phyloP scores from a whole-genome alignment of 2,797 vertebrate species.

The Cossypha dichroa region DNA sequence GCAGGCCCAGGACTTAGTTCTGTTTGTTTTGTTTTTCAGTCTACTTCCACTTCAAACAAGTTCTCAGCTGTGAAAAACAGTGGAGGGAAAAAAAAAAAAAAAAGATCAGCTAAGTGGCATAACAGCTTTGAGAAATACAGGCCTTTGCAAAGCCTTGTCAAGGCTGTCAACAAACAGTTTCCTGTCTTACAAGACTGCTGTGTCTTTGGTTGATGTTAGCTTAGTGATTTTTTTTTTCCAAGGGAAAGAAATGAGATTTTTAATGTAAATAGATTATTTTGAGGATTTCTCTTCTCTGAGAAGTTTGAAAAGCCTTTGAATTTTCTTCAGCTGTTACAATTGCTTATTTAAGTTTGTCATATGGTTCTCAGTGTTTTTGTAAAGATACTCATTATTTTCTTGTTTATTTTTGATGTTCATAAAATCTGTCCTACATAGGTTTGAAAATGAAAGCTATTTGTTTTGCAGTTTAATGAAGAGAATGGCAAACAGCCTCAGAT shows the following conservation, averaged over 20 bases:
- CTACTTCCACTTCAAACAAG: constrained; percentile 63
- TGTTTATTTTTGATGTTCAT: constrained; percentile 56
- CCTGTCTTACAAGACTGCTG: constrained; percentile 17
- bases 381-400: constrained; percentile 56
- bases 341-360: not conserved
- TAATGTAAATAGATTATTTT: constrained; percentile 41
- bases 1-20: not conserved
- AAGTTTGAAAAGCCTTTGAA: constrained; percentile 45
- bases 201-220: constrained; percentile 24
- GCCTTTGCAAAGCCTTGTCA: constrained; percentile 73
- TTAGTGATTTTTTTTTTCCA: not conserved
- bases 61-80: constrained; percentile 75
- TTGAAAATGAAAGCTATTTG: constrained; percentile 74
- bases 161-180: constrained; percentile 56
- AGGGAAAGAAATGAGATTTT: not conserved
- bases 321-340: not conserved
- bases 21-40: constrained; percentile 51
- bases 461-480: constrained; percentile 86
- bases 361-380: constrained; percentile 4
- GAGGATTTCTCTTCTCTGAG: not conserved
- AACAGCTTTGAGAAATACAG: constrained; percentile 74
- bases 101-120: constrained; percentile 70
- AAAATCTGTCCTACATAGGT: constrained; percentile 59
- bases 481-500: constrained; percentile 78
- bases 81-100: constrained; percentile 38